Evolutionary conservation across 2,113 vertebrate species (phyloP), one percentile per base, ranked within the genome.

Genomic region (Sprattus sprattus): DNA sequence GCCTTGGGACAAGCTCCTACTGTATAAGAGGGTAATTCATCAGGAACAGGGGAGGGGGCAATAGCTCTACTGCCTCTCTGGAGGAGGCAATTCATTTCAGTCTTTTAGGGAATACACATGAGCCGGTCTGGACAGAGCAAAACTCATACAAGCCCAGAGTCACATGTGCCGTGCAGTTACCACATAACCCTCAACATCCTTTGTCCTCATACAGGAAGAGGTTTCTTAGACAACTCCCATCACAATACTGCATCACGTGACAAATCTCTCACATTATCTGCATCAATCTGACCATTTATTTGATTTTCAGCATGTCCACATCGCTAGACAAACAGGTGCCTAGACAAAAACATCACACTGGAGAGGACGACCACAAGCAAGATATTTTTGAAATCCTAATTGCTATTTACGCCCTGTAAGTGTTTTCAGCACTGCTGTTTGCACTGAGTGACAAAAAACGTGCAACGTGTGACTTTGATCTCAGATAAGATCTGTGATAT

Each of bases 1-100:
- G 84, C 25, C 85, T 45, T 71, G 45, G 54, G 71, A 86, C 83
- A 83, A 10, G 45, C 64, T 82, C 60, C 82, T 45, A 84, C 86
- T 64, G 45, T 47, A 50, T 49, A 83, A 85, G 60, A 81, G 60
- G 57, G 75, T 71, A 13, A 52, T 86, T 86, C 75, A 85, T 84
- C 32, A 4, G 45, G 22, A 54, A 80, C 52, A 82, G 82, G 47
- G 85, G 75, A 57, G 46, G 83, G 54, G 82, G 85, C 15, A 75
- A 47, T 52, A 71, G 64, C 64, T 71, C 64, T 13, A 28, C 64
- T 71, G 64, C 64, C 25, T 3, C 64, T 71, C 64, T 28, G 64
- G 64, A 71, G 64, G 25, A 71, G 64, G 64, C 64, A 71, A 71
- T 71, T 71, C 64, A 71, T 71, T 71, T 71, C 25, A 71, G 64